A percentile compares a stretch with the other conserved stretches of the same genome.
Evolutionary conservation across 2,113 vertebrate genomes (phyloP).

Genomic region (Passerina amoena): DNA sequence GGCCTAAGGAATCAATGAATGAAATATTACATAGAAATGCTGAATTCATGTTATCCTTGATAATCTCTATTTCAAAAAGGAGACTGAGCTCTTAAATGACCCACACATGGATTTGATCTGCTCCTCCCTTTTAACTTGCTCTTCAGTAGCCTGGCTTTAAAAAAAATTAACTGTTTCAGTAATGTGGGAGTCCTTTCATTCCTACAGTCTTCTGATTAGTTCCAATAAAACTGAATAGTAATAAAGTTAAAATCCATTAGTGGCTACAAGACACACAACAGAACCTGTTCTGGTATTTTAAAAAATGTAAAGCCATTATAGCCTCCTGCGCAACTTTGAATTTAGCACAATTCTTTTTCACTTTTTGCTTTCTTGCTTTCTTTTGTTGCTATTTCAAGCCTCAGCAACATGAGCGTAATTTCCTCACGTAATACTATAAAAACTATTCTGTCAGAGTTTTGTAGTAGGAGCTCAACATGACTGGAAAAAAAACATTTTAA

Average conservation of each 20-base stretch:
- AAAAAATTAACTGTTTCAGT: conserved; percentile 75
- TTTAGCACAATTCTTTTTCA: not conserved
- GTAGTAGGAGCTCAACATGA: not conserved
- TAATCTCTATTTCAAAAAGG: conserved; percentile 80
- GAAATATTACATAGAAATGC: conserved; percentile 76
- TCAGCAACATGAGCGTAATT: accelerated
- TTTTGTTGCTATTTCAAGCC: not conserved
- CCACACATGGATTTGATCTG: conserved; percentile 65
- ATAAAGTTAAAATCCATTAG: conserved; percentile 69
- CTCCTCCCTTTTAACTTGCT: conserved; percentile 68
- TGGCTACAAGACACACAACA: conserved; percentile 57
- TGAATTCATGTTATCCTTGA: conserved; percentile 71
- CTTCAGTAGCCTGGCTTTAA: conserved; percentile 66
- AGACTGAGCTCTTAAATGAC: conserved; percentile 73
- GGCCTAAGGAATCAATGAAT: conserved; percentile 75
- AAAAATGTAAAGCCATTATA: not conserved
- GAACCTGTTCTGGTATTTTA: not conserved
- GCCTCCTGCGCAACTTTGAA: not conserved
- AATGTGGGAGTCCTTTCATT: conserved; percentile 59
- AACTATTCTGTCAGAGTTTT: not conserved
- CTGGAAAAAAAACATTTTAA: not conserved
- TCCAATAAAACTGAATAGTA: conserved; percentile 69
- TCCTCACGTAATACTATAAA: not conserved
- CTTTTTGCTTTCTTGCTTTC: not conserved
- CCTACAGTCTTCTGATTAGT: conserved; percentile 55